Conservation (phyloP, 2,113 vertebrate species). For the Taxidea taxus region DNA sequence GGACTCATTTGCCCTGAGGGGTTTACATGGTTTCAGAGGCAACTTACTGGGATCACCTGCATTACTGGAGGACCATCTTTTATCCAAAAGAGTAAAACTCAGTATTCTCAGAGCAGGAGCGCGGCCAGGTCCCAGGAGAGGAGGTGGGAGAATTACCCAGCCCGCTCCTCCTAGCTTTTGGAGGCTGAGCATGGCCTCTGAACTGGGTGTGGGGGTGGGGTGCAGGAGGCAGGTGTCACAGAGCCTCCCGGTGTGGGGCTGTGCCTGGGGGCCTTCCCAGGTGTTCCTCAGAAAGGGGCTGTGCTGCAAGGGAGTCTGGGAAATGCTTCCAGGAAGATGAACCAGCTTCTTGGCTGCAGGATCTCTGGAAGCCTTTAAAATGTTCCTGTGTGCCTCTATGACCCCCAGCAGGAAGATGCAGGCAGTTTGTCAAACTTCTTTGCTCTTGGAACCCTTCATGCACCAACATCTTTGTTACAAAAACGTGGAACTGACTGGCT, state of each 20-base stretch:
- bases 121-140: neutral
- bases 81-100: neutral
- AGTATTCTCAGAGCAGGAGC: neutral
- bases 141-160: neutral
- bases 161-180: accelerated
- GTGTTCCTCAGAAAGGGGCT: neutral
- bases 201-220: neutral
- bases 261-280: neutral
- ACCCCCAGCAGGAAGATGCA: neutral
- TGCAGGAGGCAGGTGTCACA: neutral
- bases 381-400: neutral
- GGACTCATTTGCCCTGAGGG: neutral
- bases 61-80: neutral
- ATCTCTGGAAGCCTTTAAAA: neutral
- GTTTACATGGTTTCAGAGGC: neutral
- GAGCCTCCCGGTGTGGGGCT: neutral
- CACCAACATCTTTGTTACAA: neutral
- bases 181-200: neutral
- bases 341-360: neutral
- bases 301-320: neutral
- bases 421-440: neutral
- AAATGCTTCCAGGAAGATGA: neutral
- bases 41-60: neutral
- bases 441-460: neutral
- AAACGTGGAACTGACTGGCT: neutral